Base-by-base conservation (phyloP, 1,140 invertebrate species). In the Conopomorpha cramerella region DNA sequence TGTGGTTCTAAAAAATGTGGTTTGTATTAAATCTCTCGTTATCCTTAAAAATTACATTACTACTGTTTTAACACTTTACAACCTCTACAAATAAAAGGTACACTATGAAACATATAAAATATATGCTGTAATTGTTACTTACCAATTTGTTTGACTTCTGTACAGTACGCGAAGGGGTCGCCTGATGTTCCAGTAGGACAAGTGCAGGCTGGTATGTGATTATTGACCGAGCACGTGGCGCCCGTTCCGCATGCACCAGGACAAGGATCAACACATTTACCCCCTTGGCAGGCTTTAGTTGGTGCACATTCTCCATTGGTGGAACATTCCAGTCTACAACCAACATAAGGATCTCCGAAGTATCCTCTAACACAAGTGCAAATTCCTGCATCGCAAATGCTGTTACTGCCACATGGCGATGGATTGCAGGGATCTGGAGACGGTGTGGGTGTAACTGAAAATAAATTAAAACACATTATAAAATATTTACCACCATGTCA, bases 261-360 rank as follows among this genome's bases (percentile, higher is more conserved):
- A 55, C 90, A 92, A 12, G 89, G 89, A 63, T 92, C 87, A 17
- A 80, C 62, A 56, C 90, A 92, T 76, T 87, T 88, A 46, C 86
- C 84, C 41, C 81, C 81, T 11, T 90, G 82, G 47, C 91, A 93
- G 2, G 89, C 83, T 49, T 73, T 80, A 34, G 85, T 81, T 25
- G 80, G 77, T 2, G 82, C 62, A 68, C 86, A 87, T 60, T 87
- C 86, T 17, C 74, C 78, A 56, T 84, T 86, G 1, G 84, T 73
- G 28, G 82, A 76, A 58, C 85, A 87, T 78, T 86, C 83, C 28
- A 84, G 80, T 51, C 84, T 67, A 63, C 86, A 88, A 46, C 86
- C 86, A 16, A 80, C 67, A 39, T 84, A 86, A 8, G 84, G 82
- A 59, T 85, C 82, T 34, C 85, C 85, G 46, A 83, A 82, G 54